Percentiles rank a stretch among this genome's conserved stretches.
These are phyloP conservation scores for Drosophila paranaensis DNA, from an alignment of 2,888 invertebrate species.

Conservation along the genomic window DNA sequence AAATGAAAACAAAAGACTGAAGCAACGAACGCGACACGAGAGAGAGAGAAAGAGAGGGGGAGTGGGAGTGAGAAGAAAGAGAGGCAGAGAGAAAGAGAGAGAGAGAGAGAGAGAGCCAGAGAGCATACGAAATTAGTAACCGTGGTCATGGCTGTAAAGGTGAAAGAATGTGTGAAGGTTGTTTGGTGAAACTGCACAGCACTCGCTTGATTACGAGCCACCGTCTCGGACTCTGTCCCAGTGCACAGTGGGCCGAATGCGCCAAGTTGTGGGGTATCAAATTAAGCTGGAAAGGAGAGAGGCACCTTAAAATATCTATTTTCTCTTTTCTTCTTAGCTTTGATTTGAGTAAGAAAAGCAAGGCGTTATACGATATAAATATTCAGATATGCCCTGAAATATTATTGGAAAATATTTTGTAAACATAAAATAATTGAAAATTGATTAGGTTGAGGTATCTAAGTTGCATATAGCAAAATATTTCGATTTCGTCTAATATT, in stretches of 20 bases:
- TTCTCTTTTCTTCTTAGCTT: too few relatives aligned
- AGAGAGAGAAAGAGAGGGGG: neutral
- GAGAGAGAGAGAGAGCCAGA: neutral
- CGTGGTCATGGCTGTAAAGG: slow-evolving; percentile 84
- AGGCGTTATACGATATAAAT: too few relatives aligned
- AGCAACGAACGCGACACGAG: slow-evolving; percentile 66
- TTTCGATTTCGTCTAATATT: too few relatives aligned
- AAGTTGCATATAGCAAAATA: too few relatives aligned
- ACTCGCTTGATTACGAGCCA: slow-evolving; percentile 69
- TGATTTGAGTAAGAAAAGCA: too few relatives aligned
- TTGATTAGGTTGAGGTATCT: too few relatives aligned
- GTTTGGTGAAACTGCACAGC: slow-evolving; percentile 82
- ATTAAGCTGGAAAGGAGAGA: neutral
- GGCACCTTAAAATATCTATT: neutral
- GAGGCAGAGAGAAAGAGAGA: neutral
- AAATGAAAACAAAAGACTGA: slow-evolving; percentile 75
- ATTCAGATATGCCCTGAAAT: too few relatives aligned
- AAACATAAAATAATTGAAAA: too few relatives aligned
- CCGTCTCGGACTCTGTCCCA: slow-evolving; percentile 24
- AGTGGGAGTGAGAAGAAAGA: neutral
- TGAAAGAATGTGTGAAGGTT: slow-evolving; percentile 84
- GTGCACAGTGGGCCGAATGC: slow-evolving; percentile 10
- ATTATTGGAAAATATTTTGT: too few relatives aligned
- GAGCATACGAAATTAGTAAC: slow-evolving; percentile 78
- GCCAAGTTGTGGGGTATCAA: neutral